Percentiles rank a stretch among this genome's conserved stretches.
Evolutionary conservation across 2,797 vertebrate genomes (phyloP).

Genomic region (Hippocampus kuda): DNA sequence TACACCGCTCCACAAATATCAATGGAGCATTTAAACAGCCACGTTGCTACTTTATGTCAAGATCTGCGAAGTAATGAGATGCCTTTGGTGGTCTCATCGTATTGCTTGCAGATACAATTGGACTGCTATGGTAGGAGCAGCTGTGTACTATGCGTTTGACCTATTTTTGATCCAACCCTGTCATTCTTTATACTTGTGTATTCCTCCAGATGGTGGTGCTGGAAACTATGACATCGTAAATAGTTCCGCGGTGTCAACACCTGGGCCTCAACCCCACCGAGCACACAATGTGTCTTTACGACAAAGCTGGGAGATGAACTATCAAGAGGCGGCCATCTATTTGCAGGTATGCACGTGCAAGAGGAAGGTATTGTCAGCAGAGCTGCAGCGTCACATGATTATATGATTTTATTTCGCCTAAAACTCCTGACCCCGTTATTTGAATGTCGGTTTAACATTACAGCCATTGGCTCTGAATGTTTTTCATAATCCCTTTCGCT

Average conservation of each 20-base stretch:
- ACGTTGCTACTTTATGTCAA: constrained; percentile 26
- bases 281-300: constrained; percentile 62
- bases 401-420: background rate
- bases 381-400: background rate
- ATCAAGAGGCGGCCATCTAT: constrained; percentile 97
- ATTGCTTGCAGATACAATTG: constrained; percentile 39
- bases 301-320: constrained; percentile 94
- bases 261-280: constrained; percentile 62
- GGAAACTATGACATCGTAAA: constrained; percentile 69
- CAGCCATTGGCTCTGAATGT: too few relatives aligned
- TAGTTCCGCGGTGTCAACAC: constrained; percentile 61
- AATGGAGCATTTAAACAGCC: constrained; percentile 49
- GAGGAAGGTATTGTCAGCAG: background rate
- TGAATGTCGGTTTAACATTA: background rate
- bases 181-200: constrained; percentile 11
- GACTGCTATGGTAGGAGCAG: constrained; percentile 41
- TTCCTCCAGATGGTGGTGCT: constrained; percentile 75
- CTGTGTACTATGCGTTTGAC: background rate
- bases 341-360: constrained; percentile 74
- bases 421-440: background rate
- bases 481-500: too few relatives aligned
- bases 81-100: constrained; percentile 51
- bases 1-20: constrained; percentile 25
- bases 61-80: constrained; percentile 32
- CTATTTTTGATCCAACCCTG: background rate